These are phyloP conservation scores for Meandrina meandrites DNA, from an alignment of 92 coral and sea anemone species.

Conservation along the genomic window DNA sequence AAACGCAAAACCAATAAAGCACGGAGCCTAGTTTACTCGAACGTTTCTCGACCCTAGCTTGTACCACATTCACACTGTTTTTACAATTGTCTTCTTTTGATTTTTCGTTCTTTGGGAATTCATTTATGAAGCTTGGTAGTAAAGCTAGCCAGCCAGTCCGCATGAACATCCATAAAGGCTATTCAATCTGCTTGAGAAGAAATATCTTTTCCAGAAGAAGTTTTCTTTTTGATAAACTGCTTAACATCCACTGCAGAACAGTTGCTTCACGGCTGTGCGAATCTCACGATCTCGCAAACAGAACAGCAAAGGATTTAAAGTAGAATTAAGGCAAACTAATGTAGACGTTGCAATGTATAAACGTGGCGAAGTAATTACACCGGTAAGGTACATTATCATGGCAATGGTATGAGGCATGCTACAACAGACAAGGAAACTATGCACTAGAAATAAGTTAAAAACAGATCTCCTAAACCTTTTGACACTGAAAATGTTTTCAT, in stretches of 20 bases:
- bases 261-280: not conserved
- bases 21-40: too few relatives aligned
- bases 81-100: too few relatives aligned
- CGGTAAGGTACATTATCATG: not conserved
- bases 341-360: not conserved
- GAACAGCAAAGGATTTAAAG: not conserved
- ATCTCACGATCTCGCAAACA: conserved; percentile 2
- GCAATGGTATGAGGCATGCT: not conserved
- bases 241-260: not conserved
- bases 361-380: not conserved
- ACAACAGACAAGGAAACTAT: not conserved
- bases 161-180: too few relatives aligned
- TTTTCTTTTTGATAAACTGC: too few relatives aligned
- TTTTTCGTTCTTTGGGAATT: too few relatives aligned
- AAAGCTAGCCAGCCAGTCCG: too few relatives aligned
- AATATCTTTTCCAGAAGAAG: too few relatives aligned
- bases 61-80: too few relatives aligned
- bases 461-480: conserved; percentile 5
- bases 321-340: not conserved
- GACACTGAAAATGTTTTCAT: not conserved
- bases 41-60: too few relatives aligned
- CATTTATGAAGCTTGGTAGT: too few relatives aligned
- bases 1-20: too few relatives aligned
- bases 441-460: not conserved
- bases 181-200: too few relatives aligned